Conservation (phyloP, 2,888 invertebrate species). For the Liopterus haemorrhoidalis region DNA sequence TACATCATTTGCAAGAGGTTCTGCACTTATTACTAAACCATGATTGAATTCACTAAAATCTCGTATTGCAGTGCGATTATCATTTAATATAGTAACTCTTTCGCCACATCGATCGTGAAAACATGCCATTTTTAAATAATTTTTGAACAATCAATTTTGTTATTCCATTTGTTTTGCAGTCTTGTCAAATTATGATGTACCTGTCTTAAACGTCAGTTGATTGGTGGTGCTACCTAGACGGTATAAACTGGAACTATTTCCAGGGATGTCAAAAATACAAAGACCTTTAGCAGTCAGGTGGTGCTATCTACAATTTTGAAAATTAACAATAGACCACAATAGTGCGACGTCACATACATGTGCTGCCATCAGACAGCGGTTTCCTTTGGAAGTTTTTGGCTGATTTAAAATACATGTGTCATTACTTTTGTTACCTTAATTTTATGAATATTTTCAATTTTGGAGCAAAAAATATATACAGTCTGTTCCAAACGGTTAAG, state of each 20-base stretch:
- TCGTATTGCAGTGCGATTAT: constrained; percentile 74
- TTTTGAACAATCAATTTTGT: constrained; percentile 19
- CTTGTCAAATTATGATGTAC: constrained; percentile 8
- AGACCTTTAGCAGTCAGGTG: too few species aligned
- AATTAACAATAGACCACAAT: too few species aligned
- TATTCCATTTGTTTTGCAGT: constrained; percentile 19
- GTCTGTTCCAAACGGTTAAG: too few species aligned
- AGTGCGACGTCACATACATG: too few species aligned
- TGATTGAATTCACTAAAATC: constrained; percentile 79
- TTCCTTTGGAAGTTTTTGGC: too few species aligned
- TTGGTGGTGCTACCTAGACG: constrained; percentile 3
- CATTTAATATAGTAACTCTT: constrained; percentile 75
- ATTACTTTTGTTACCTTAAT: too few species aligned
- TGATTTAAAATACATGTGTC: too few species aligned
- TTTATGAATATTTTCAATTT: too few species aligned
- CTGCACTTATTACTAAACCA: constrained; percentile 78
- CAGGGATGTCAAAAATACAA: constrained; percentile 8
- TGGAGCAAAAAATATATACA: too few species aligned
- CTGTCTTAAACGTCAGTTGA: background rate
- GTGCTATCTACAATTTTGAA: too few species aligned
- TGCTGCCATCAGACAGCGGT: too few species aligned
- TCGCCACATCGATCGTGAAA: constrained; percentile 81
- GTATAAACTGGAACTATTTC: background rate
- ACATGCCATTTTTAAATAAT: constrained; percentile 47
- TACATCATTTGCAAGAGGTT: constrained; percentile 72